These are phyloP conservation scores for Papilio xuthus DNA, from an alignment of 1,140 invertebrate species.

Conservation along the genomic window DNA sequence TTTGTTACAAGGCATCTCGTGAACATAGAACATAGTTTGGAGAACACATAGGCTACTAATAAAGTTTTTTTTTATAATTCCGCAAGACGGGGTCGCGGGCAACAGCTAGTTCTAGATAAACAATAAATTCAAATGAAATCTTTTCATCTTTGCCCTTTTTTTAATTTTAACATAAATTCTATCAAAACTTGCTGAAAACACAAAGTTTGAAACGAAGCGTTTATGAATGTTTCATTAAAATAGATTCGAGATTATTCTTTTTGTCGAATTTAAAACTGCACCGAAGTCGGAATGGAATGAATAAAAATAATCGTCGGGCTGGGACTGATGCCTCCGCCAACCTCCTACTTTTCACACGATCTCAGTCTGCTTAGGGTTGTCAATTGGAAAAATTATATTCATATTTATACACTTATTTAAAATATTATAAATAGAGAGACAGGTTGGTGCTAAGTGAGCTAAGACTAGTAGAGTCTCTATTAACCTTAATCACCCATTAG, in stretches of 20 bases:
- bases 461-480: no score
- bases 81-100: no score
- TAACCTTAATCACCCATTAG: no score
- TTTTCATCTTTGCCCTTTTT: background rate
- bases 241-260: slow-evolving; percentile 36
- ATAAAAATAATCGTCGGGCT: slow-evolving; percentile 71
- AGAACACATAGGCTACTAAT: no score
- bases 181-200: background rate
- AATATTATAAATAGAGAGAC: no score
- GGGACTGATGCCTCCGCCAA: slow-evolving; percentile 55
- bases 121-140: background rate
- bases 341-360: slow-evolving; percentile 58
- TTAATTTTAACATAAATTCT: background rate
- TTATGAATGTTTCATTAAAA: slow-evolving; percentile 46
- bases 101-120: no score
- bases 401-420: background rate
- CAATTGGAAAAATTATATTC: background rate
- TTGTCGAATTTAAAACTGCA: slow-evolving; percentile 49
- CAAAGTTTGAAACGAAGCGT: slow-evolving; percentile 53
- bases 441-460: no score
- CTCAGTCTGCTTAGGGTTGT: slow-evolving; percentile 54
- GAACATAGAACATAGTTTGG: no score
- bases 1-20: no score
- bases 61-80: no score
- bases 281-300: slow-evolving; percentile 48